Conservation (phyloP, 2,888 invertebrate species). For the Tachystola acroxantha region DNA sequence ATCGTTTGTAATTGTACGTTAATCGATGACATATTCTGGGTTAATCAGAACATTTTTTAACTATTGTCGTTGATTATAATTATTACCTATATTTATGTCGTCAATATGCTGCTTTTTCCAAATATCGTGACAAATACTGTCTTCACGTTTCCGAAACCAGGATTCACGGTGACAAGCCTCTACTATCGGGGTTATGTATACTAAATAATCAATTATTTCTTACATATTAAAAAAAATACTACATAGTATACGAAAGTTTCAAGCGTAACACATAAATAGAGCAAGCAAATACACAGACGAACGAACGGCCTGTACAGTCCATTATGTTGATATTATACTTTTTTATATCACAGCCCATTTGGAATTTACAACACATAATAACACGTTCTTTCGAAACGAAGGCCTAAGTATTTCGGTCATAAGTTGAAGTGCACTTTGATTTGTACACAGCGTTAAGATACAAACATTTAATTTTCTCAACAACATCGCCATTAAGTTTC, state of each 20-base stretch:
- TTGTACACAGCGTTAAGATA: constrained; percentile 76
- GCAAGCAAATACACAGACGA: constrained; percentile 72
- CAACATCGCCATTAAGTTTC: constrained; percentile 45
- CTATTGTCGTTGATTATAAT: not conserved
- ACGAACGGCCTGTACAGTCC: constrained; percentile 85
- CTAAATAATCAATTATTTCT: no score
- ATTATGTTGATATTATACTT: constrained; percentile 79
- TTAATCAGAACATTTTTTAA: not conserved
- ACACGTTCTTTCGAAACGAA: constrained; percentile 68
- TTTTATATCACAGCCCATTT: constrained; percentile 89
- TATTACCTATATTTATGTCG: not conserved
- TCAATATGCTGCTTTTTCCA: no score
- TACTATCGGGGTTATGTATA: no score
- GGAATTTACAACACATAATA: constrained; percentile 82
- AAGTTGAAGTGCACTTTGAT: constrained; percentile 75
- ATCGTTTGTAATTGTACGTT: no score
- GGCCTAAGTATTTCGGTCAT: constrained; percentile 61
- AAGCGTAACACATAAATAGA: constrained; percentile 42
- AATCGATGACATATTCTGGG: no score
- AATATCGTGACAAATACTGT: no score
- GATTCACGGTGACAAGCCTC: no score
- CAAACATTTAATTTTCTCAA: constrained; percentile 63
- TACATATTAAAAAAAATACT: not conserved
- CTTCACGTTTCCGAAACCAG: no score
- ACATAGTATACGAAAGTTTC: constrained; percentile 5